Conservation (phyloP, 1,140 invertebrate species). For the Myzus persicae region DNA sequence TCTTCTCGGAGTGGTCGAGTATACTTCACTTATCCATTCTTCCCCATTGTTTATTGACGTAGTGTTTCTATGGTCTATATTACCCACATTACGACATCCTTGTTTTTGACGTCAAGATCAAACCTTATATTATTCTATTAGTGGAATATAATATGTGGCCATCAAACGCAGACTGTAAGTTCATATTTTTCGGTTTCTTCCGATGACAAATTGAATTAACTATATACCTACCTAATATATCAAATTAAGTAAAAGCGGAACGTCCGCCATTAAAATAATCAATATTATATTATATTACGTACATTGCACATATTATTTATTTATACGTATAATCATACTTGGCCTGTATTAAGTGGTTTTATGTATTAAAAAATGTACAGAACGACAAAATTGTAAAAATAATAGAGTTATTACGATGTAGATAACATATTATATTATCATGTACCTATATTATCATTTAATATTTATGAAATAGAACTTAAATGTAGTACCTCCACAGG, state of each 20-base stretch:
- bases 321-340: background rate
- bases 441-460: background rate
- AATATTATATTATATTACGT: background rate
- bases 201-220: background rate
- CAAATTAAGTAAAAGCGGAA: background rate
- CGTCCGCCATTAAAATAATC: background rate
- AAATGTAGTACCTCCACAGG: too few species aligned
- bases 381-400: too few species aligned
- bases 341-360: background rate
- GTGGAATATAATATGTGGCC: background rate
- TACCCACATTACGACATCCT: background rate
- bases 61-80: background rate
- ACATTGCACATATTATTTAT: background rate
- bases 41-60: background rate
- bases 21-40: background rate
- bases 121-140: background rate
- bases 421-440: too few species aligned
- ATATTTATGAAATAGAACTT: too few species aligned
- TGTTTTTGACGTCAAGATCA: constrained; percentile 8
- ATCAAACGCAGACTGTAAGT: background rate
- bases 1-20: background rate
- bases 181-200: background rate
- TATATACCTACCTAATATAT: background rate
- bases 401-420: too few species aligned
- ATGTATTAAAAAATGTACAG: background rate